Conservation (phyloP, 2,113 vertebrate species). For the Coracopsis vasa region DNA sequence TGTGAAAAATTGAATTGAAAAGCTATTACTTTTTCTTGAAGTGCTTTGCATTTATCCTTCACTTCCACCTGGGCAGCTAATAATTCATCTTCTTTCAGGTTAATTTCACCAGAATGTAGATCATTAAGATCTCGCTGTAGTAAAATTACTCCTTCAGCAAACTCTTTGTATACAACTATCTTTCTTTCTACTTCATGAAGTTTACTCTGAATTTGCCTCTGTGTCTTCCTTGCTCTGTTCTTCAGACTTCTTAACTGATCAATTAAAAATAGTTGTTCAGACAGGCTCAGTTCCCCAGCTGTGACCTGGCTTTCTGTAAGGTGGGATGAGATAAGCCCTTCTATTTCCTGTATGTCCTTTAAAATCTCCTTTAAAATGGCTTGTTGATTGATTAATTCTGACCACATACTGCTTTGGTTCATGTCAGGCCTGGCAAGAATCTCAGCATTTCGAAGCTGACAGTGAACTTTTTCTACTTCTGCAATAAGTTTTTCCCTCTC, state of each 20-base stretch:
- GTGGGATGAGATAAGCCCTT: conserved; percentile 71
- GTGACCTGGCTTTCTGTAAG: conserved; percentile 74
- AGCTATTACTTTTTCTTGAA: conserved; percentile 34
- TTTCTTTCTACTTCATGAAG: conserved; percentile 74
- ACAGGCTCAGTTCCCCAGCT: conserved; percentile 76
- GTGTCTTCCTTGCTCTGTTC: conserved; percentile 73
- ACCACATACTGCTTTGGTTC: conserved; percentile 9
- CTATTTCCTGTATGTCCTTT: conserved; percentile 74
- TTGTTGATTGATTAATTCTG: conserved; percentile 67
- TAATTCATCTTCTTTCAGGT: not conserved
- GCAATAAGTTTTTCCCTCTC: conserved; percentile 80
- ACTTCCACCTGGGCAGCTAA: not conserved
- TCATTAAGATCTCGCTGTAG: conserved; percentile 75
- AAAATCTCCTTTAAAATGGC: conserved; percentile 71
- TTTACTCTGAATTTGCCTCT: conserved; percentile 73
- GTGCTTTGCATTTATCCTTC: conserved; percentile 22
- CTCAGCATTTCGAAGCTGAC: conserved; percentile 72
- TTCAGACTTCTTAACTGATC: conserved; percentile 80
- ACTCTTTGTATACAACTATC: conserved; percentile 58
- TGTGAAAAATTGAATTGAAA: conserved; percentile 52
- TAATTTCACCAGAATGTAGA: conserved; percentile 41
- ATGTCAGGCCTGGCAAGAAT: conserved; percentile 4
- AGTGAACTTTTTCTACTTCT: conserved; percentile 78
- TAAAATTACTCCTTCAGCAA: conserved; percentile 59
- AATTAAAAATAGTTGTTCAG: conserved; percentile 80